Evolutionary conservation across 2,888 invertebrate genomes (phyloP).

Genomic region (Caenorhabditis wallacei): DNA sequence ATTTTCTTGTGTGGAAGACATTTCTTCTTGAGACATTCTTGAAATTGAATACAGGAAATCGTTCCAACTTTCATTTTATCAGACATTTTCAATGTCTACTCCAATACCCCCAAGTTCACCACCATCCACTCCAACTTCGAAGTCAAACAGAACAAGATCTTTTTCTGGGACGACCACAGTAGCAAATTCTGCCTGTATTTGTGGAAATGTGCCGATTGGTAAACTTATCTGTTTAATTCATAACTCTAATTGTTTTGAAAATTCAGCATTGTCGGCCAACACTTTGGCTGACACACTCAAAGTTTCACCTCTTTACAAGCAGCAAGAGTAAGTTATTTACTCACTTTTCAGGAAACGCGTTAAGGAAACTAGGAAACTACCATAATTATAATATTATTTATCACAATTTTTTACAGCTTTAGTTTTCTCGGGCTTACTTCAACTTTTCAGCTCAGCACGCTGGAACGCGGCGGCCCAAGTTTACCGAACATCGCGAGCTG

Average conservation of each 20-base stretch:
- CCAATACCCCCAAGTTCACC: conserved; percentile 41
- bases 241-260: not conserved
- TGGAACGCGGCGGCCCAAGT: conserved; percentile 82
- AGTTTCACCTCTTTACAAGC: conserved; percentile 82
- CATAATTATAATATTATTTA: too few species aligned
- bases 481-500: conserved; percentile 80
- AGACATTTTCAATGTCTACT: conserved; percentile 13
- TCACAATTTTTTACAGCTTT: too few species aligned
- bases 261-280: conserved; percentile 75
- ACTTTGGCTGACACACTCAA: conserved; percentile 80
- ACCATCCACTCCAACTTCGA: conserved; percentile 38
- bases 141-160: conserved; percentile 20
- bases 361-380: too few species aligned
- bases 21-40: too few species aligned
- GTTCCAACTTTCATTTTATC: not conserved
- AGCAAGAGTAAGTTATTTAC: conserved; percentile 77
- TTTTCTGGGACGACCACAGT: conserved; percentile 30
- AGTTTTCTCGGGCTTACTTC: too few species aligned
- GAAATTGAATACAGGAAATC: too few species aligned
- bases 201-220: conserved; percentile 53
- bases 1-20: too few species aligned
- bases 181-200: conserved; percentile 37
- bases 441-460: conserved; percentile 75
- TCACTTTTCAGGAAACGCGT: conserved; percentile 7
- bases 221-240: not conserved